Evolutionary conservation across 2,113 vertebrate species (phyloP).

Genomic region (Amblyornis subalaris): DNA sequence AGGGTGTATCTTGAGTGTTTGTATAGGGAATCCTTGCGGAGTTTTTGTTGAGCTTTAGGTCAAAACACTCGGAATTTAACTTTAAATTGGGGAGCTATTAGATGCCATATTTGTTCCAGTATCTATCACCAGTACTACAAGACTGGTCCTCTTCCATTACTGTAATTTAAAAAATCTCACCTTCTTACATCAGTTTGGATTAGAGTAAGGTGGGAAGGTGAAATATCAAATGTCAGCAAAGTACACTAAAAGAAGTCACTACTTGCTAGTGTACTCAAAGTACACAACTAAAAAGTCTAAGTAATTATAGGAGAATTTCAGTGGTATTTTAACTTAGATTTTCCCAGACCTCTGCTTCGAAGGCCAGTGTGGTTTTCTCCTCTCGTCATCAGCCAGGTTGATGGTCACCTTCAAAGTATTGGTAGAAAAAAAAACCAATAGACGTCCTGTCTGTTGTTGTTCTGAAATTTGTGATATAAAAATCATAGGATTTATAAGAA

Average conservation of each 20-base stretch:
- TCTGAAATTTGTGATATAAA: not conserved
- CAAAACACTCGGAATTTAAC: not conserved
- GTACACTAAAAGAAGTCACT: not conserved
- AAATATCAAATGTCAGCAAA: not conserved
- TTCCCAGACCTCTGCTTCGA: not conserved
- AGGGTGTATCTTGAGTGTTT: not conserved
- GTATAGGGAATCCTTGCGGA: not conserved
- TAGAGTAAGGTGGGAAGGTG: not conserved
- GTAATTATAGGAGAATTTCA: not conserved
- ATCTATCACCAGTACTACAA: not conserved
- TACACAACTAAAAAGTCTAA: not conserved
- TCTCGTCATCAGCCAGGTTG: not conserved
- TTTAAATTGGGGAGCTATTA: not conserved
- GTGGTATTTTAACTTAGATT: not conserved
- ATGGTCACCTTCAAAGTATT: not conserved
- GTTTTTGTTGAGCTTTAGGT: not conserved
- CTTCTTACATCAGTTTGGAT: not conserved
- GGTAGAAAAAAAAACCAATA: not conserved
- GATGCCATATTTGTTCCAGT: not conserved
- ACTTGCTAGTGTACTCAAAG: not conserved
- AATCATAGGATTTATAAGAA: not conserved
- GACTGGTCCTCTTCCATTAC: not conserved
- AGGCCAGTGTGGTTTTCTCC: not conserved
- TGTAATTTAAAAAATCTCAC: not conserved
- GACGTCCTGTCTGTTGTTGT: not conserved